Evolutionary conservation across 2,888 invertebrate species (phyloP).

Genomic region (Papilio elwesi): DNA sequence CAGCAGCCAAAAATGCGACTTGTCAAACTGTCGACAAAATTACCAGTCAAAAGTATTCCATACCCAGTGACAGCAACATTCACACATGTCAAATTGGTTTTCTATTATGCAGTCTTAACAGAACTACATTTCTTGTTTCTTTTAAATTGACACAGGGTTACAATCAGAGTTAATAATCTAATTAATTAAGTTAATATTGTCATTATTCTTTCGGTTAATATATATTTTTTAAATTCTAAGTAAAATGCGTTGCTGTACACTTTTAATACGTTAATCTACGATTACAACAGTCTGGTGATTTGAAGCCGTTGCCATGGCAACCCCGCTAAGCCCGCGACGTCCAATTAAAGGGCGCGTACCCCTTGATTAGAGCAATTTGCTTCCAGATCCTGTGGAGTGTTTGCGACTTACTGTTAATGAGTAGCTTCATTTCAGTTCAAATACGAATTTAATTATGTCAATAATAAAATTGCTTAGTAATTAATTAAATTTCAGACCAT

Average conservation of each 20-base stretch:
- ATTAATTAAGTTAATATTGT: too few species aligned
- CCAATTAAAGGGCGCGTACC: conserved; percentile 14
- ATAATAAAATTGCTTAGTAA: background rate
- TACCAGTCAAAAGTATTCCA: too few species aligned
- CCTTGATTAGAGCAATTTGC: conserved; percentile 26
- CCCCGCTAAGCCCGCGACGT: conserved; percentile 8
- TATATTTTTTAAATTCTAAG: too few species aligned
- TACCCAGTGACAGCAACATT: too few species aligned
- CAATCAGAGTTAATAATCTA: too few species aligned
- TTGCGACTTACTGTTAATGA: conserved; percentile 6
- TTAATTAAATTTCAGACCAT: background rate
- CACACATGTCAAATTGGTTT: too few species aligned
- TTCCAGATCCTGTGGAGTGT: background rate
- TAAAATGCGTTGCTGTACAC: background rate
- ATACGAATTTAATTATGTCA: background rate
- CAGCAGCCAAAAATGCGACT: too few species aligned
- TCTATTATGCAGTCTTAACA: too few species aligned
- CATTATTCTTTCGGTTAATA: too few species aligned
- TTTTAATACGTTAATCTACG: background rate
- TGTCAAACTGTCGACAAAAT: too few species aligned
- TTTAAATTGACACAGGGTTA: too few species aligned
- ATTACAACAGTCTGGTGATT: conserved; percentile 25
- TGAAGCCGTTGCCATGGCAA: conserved; percentile 22
- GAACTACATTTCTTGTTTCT: too few species aligned
- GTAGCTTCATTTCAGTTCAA: background rate